Base-by-base conservation (phyloP, 1,140 invertebrate species). In the Heliothis virescens region DNA sequence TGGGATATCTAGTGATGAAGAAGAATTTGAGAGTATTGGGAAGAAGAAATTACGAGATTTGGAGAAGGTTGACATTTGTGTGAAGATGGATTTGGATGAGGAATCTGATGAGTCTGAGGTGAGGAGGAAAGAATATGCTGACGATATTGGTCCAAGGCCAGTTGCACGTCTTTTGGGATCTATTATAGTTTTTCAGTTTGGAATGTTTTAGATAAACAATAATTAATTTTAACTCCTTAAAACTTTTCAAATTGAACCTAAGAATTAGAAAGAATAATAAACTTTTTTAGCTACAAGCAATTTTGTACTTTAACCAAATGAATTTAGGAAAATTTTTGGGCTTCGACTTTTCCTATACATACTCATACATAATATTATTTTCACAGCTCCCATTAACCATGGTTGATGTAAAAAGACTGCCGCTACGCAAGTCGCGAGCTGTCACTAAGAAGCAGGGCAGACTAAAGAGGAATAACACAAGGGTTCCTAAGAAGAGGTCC, bases 61-160 rank as follows among this genome's bases (percentile, higher is more conserved):
- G 16, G 63, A 74, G 55, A 74, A 60, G 29, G 53, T 60, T 13
- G 71, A 59, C 9, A 59, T 74, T 59, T 34, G 34, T 34, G 29
- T 74, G 26, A 74, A 74, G 50, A 26, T 53, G 21, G 67, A 60
- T 9, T 1, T 60, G 12, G 11, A 71, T 1, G 67, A 53, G 3
- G 47, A 69, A 18, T 18, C 12, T 16, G 63, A 67, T 67, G 63
- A 16, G 0, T 3, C 16, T 13, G 63, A 67, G 16, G 63, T 67
- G 34, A 41, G 5, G 34, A 9, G 4, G 5, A 41, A 41, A 41
- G 5, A 41, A 41, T 41, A 41, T n/a, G n/a, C n/a, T n/a, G n/a
- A n/a, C n/a, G n/a, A n/a, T n/a, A n/a, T n/a, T n/a, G n/a, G n/a
- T n/a, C n/a, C n/a, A n/a, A n/a, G n/a, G n/a, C n/a, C n/a, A n/a